These are phyloP conservation scores for Drosophila mayri DNA, from an alignment of 1,140 invertebrate genomes.

Conservation along the genomic window DNA sequence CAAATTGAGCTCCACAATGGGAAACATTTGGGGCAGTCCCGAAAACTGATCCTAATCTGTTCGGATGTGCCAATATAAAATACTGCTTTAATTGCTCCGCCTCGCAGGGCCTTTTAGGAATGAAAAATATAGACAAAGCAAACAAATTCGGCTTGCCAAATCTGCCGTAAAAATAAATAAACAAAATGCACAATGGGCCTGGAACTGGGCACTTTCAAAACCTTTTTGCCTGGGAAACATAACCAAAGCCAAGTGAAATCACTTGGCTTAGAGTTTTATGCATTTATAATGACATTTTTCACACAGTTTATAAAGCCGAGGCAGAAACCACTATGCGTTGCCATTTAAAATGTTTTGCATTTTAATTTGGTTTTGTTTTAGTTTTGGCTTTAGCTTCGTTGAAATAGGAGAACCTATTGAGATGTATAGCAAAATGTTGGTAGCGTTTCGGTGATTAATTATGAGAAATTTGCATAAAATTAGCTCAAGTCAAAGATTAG, in stretches of 20 bases:
- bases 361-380: slow-evolving; percentile 55
- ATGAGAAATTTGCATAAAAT: slow-evolving; percentile 38
- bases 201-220: slow-evolving; percentile 61
- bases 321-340: slow-evolving; percentile 22
- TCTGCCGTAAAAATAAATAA: slow-evolving; percentile 47
- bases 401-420: slow-evolving; percentile 15
- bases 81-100: slow-evolving; percentile 60
- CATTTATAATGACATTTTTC: slow-evolving; percentile 72
- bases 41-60: slow-evolving; percentile 39
- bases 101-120: slow-evolving; percentile 14
- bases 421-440: slow-evolving; percentile 28
- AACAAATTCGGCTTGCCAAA: slow-evolving; percentile 44
- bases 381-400: slow-evolving; percentile 13
- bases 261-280: slow-evolving; percentile 45
- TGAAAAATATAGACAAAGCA: slow-evolving; percentile 20
- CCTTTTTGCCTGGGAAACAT: slow-evolving; percentile 51
- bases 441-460: slow-evolving; percentile 42
- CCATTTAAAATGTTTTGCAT: slow-evolving; percentile 64
- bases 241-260: slow-evolving; percentile 38
- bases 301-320: slow-evolving; percentile 66
- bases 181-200: slow-evolving; percentile 49
- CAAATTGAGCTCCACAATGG: slow-evolving; percentile 42
- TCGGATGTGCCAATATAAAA: slow-evolving; percentile 65
- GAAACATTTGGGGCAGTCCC: slow-evolving; percentile 14
- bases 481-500: slow-evolving; percentile 31